These are phyloP conservation scores for Micronycteris hirsuta DNA, from an alignment of 2,113 vertebrate species.

Conservation along the genomic window DNA sequence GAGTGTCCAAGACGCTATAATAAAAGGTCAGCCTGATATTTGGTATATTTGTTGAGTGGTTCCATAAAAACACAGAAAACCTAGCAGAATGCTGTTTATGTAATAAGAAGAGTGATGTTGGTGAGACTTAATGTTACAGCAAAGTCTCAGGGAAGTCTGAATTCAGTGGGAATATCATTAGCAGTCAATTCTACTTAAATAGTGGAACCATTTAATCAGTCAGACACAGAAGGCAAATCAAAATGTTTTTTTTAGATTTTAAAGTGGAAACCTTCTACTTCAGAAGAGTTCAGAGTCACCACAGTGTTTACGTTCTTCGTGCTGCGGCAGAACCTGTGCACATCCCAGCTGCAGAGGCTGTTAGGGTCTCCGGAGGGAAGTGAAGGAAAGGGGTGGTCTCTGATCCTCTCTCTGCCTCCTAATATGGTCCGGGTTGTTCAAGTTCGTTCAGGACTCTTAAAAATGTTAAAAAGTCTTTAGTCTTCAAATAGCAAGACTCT, in stretches of 20 bases:
- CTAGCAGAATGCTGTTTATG: background rate
- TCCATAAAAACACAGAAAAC: background rate
- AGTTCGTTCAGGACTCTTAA: background rate
- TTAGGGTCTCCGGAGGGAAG: background rate
- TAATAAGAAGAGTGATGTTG: background rate
- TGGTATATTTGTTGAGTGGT: background rate
- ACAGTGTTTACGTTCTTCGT: background rate
- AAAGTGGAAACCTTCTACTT: background rate
- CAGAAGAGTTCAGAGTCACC: background rate
- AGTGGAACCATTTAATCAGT: background rate
- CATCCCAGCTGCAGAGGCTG: background rate
- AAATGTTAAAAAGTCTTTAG: background rate
- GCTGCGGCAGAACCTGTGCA: background rate
- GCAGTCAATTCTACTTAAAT: background rate
- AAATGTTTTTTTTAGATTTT: background rate
- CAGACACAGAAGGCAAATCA: background rate
- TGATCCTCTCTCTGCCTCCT: background rate
- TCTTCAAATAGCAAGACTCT: background rate
- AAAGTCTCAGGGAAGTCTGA: background rate
- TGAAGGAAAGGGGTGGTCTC: background rate
- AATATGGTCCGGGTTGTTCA: background rate
- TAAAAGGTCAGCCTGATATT: background rate
- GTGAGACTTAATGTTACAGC: background rate
- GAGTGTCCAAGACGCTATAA: background rate
- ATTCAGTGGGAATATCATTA: background rate